Conservation (phyloP, 2,113 vertebrate species). For the Scatophagus argus region DNA sequence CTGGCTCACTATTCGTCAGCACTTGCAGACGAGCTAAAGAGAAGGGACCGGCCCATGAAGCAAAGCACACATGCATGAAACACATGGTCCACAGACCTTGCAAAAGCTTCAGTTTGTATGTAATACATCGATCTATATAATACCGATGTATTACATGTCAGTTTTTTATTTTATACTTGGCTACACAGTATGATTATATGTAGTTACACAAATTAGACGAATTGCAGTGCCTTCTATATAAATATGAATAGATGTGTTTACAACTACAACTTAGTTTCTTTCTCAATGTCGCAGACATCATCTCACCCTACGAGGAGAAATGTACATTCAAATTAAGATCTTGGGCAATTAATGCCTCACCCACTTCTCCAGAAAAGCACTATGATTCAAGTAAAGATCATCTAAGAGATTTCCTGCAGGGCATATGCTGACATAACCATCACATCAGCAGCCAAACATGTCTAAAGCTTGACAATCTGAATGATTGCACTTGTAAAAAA, state of each 20-base stretch:
- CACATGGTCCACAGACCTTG: slow-evolving; percentile 54
- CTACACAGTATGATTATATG: slow-evolving; percentile 2
- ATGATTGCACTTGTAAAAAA: slow-evolving; percentile 19
- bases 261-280: neutral
- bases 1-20: slow-evolving; percentile 52
- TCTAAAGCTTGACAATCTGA: slow-evolving; percentile 36
- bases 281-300: neutral
- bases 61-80: slow-evolving; percentile 48
- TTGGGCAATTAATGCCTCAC: slow-evolving; percentile 35
- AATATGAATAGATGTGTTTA: neutral
- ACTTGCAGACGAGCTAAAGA: slow-evolving; percentile 42
- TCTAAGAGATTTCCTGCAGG: slow-evolving; percentile 26
- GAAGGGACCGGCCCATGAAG: slow-evolving; percentile 39
- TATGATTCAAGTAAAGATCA: slow-evolving; percentile 40
- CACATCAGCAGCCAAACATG: slow-evolving; percentile 43
- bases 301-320: slow-evolving; percentile 21
- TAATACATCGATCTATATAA: slow-evolving; percentile 1
- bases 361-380: slow-evolving; percentile 31
- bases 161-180: neutral
- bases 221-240: neutral
- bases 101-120: slow-evolving; percentile 10
- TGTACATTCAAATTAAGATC: slow-evolving; percentile 42
- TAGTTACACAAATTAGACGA: neutral
- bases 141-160: neutral
- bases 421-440: slow-evolving; percentile 56